Conservation (phyloP, 2,113 vertebrate species). For the Elgaria multicarinata region DNA sequence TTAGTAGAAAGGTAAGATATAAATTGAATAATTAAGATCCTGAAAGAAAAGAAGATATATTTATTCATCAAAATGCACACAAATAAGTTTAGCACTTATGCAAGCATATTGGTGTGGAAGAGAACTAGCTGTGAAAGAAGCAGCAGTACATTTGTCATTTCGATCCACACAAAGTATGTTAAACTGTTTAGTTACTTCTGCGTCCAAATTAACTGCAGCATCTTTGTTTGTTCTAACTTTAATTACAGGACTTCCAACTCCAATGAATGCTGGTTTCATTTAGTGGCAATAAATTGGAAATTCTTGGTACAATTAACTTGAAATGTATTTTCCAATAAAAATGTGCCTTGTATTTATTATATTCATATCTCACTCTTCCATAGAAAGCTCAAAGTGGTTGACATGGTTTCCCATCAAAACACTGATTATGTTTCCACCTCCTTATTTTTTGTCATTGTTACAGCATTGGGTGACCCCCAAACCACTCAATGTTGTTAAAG, state of each 20-base stretch:
- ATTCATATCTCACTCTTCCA: not conserved
- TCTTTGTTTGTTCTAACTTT: constrained; percentile 4
- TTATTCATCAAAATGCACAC: not conserved
- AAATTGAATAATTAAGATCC: not conserved
- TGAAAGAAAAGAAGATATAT: not conserved
- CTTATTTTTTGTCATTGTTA: not conserved
- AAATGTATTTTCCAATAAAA: not conserved
- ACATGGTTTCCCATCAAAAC: not conserved
- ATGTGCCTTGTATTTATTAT: not conserved
- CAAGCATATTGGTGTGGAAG: not conserved
- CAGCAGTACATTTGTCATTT: not conserved
- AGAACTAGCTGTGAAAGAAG: not conserved
- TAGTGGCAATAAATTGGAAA: not conserved
- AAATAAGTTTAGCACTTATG: too few relatives aligned
- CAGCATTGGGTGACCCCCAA: not conserved
- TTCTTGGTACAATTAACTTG: not conserved
- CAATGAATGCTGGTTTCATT: not conserved
- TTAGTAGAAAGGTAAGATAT: not conserved
- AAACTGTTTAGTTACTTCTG: not conserved
- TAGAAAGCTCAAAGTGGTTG: not conserved
- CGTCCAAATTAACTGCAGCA: not conserved
- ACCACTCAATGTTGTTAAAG: not conserved
- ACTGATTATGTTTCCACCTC: not conserved
- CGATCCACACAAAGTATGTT: not conserved
- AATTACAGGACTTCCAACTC: not conserved